Conservation (phyloP, 37 sponge, comb jelly and placozoan genomes). For the Diacarnus erythraeanus region DNA sequence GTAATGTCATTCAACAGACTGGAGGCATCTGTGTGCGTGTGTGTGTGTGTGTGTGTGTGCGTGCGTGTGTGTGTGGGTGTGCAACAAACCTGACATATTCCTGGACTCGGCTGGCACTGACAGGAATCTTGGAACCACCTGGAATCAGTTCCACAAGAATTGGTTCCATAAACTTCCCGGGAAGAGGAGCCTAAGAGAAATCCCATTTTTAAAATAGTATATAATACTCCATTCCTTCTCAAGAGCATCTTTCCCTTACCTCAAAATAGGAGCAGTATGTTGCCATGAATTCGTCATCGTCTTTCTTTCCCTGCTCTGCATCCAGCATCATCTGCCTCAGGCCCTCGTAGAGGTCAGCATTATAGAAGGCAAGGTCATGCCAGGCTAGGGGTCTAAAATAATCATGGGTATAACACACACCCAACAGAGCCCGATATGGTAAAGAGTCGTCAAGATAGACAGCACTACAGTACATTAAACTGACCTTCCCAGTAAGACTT, state of each 20-base stretch:
- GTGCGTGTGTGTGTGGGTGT: neutral
- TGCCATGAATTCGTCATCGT: conserved; percentile 62
- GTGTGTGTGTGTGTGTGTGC: neutral
- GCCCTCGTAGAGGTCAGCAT: conserved; percentile 92
- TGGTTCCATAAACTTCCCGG: conserved; percentile 37
- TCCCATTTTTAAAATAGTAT: neutral
- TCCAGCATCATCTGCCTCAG: conserved; percentile 77
- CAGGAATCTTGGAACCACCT: conserved; percentile 80
- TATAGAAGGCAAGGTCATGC: conserved; percentile 97
- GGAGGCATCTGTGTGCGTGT: neutral
- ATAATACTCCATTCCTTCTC: neutral
- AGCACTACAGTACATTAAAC: neutral
- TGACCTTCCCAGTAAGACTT: conserved; percentile 82
- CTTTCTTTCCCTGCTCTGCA: conserved; percentile 60
- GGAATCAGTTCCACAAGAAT: conserved; percentile 71
- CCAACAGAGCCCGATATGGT: neutral
- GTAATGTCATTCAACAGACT: neutral
- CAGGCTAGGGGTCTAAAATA: conserved; percentile 73
- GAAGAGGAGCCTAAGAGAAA: conserved; percentile 57
- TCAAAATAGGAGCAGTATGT: conserved; percentile 87
- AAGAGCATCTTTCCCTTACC: conserved; percentile 29
- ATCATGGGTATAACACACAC: too few species aligned
- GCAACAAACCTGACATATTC: conserved; percentile 77
- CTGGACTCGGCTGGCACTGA: conserved; percentile 75
- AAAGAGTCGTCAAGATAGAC: neutral